These are phyloP conservation scores for Trichopria drosophilae DNA, from an alignment of 2,888 invertebrate species.

Conservation along the genomic window DNA sequence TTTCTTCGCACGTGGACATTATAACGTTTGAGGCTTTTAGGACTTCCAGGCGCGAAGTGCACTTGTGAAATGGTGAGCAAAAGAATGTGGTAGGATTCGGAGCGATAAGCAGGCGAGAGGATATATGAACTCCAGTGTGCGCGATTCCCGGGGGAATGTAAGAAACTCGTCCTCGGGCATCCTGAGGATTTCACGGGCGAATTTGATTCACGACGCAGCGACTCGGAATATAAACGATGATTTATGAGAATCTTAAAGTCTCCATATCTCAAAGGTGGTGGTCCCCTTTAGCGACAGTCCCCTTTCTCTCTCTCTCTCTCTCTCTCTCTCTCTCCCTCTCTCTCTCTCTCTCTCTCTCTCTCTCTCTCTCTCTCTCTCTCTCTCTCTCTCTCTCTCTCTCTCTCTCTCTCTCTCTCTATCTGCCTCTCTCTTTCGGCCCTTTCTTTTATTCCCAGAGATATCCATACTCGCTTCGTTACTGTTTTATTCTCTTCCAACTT, in stretches of 20 bases:
- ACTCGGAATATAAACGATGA: slow-evolving; percentile 45
- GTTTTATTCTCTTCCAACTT: too few species aligned
- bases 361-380: too few species aligned
- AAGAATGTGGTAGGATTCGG: slow-evolving; percentile 23
- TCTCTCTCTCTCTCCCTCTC: slow-evolving; percentile 18
- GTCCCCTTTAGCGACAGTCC: slow-evolving; percentile 28
- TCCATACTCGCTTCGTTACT: too few species aligned
- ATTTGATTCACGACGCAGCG: slow-evolving; percentile 45
- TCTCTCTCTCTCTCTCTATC: too few species aligned
- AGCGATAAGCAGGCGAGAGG: slow-evolving; percentile 34
- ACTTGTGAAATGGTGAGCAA: too few species aligned
- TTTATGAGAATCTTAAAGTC: slow-evolving; percentile 41
- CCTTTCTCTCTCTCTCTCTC: slow-evolving; percentile 22
- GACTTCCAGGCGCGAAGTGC: too few species aligned
- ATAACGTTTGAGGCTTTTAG: too few species aligned
- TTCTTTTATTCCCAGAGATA: too few species aligned
- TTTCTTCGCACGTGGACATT: too few species aligned
- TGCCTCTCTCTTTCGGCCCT: too few species aligned
- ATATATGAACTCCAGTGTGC: slow-evolving; percentile 33
- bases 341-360: too few species aligned
- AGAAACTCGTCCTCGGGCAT: slow-evolving; percentile 33
- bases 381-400: too few species aligned
- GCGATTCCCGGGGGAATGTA: slow-evolving; percentile 30
- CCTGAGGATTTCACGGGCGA: slow-evolving; percentile 37
- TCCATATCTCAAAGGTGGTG: slow-evolving; percentile 32